Percentiles rank a stretch among this genome's conserved stretches.
These are phyloP conservation scores for Ecliptopera silaceata DNA, from an alignment of 2,888 invertebrate species.

Conservation along the genomic window DNA sequence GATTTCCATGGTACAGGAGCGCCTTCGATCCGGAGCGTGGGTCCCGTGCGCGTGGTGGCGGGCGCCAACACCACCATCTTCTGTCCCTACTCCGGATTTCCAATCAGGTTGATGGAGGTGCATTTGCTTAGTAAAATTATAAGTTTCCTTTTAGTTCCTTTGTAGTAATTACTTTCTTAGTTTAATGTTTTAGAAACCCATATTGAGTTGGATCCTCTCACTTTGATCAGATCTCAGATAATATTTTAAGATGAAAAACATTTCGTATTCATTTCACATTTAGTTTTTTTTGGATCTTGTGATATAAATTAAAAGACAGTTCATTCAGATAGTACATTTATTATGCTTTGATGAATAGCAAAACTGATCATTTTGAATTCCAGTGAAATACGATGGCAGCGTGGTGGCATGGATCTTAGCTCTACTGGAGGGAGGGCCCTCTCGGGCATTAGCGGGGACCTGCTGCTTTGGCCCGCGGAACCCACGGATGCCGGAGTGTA, in stretches of 20 bases:
- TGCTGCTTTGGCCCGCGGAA: constrained; percentile 81
- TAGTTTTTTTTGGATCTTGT: background rate
- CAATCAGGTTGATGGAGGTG: constrained; percentile 86
- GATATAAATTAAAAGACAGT: background rate
- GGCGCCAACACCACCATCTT: constrained; percentile 89
- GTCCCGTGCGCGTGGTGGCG: constrained; percentile 90
- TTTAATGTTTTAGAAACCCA: constrained; percentile 10
- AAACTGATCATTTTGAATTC: constrained; percentile 8
- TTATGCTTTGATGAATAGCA: background rate
- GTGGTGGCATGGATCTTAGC: constrained; percentile 62
- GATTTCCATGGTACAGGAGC: constrained; percentile 76
- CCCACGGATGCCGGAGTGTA: constrained; percentile 89
- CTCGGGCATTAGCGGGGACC: constrained; percentile 59
- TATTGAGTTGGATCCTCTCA: constrained; percentile 16
- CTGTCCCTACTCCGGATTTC: constrained; percentile 94
- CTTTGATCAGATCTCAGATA: background rate
- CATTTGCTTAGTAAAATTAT: constrained; percentile 81
- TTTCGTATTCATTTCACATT: background rate
- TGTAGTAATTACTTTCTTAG: constrained; percentile 14
- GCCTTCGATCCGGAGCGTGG: constrained; percentile 88
- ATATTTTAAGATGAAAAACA: background rate
- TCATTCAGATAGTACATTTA: no score
- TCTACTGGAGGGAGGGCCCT: constrained; percentile 56
- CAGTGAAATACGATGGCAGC: constrained; percentile 75
- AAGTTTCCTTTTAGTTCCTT: constrained; percentile 64